Percentiles rank a stretch among this genome's conserved stretches.
phyloP scores from a whole-genome alignment of 2,797 vertebrate genomes.

The Masticophis lateralis region DNA sequence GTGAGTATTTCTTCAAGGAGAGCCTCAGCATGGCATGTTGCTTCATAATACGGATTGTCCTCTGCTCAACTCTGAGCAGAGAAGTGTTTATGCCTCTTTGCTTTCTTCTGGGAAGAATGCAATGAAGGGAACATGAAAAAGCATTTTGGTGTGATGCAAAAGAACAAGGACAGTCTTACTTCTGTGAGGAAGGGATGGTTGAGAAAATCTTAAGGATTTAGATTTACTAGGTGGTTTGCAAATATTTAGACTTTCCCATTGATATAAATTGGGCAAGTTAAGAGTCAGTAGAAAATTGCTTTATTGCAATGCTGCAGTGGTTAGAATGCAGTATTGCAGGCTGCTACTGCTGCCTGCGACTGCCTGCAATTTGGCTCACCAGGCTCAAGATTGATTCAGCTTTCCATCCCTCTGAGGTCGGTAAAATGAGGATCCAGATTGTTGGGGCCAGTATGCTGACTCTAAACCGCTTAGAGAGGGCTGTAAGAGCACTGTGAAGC shows the following conservation, averaged over 20 bases:
- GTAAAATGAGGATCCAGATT: too few relatives aligned
- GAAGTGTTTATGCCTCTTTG: not conserved
- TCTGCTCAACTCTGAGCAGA: not conserved
- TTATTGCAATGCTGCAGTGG: not conserved
- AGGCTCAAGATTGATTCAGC: too few relatives aligned
- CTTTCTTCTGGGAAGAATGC: not conserved
- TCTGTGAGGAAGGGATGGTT: not conserved
- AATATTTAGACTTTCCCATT: not conserved
- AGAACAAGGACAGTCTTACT: not conserved
- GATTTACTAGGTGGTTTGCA: not conserved
- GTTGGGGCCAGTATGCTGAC: too few relatives aligned
- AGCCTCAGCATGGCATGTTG: not conserved
- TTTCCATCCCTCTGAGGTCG: too few relatives aligned
- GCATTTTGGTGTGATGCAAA: not conserved
- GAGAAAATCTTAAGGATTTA: not conserved
- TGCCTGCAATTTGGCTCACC: too few relatives aligned
- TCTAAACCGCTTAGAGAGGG: too few relatives aligned
- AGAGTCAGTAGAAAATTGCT: not conserved
- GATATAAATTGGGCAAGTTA: not conserved
- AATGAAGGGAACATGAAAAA: not conserved
- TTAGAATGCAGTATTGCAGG: too few relatives aligned
- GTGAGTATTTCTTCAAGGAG: slow-evolving; percentile 72
- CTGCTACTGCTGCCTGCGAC: too few relatives aligned
- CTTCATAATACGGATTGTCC: not conserved
- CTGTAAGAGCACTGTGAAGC: too few relatives aligned